These are phyloP conservation scores for Drosophila mayri DNA, from an alignment of 1,140 invertebrate genomes.

Conservation along the genomic window DNA sequence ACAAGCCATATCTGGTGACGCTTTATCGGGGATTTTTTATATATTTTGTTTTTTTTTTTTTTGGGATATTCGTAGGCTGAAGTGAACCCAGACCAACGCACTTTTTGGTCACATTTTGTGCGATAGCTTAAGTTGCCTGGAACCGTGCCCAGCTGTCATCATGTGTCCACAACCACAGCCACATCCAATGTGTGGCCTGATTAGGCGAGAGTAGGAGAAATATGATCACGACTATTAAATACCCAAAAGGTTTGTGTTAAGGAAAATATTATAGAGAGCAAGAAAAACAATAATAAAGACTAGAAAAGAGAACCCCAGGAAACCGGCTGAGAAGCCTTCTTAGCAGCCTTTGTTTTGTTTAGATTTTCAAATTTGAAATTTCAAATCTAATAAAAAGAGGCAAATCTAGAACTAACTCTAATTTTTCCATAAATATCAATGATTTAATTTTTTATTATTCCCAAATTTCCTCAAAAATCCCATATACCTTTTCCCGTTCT, in stretches of 20 bases:
- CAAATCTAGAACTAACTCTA: neutral
- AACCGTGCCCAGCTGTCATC: slow-evolving; percentile 72
- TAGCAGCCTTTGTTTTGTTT: too few relatives aligned
- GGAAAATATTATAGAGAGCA: neutral
- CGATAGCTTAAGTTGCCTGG: slow-evolving; percentile 72
- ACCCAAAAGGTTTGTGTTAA: neutral
- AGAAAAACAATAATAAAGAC: neutral
- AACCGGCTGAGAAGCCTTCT: too few relatives aligned
- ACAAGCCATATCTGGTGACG: slow-evolving; percentile 42
- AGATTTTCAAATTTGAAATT: too few relatives aligned
- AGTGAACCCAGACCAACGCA: slow-evolving; percentile 19
- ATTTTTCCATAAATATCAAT: neutral
- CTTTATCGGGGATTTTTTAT: slow-evolving; percentile 34
- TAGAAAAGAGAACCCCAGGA: too few relatives aligned
- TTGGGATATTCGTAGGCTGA: slow-evolving; percentile 10
- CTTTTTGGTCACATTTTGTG: slow-evolving; percentile 31
- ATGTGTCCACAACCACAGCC: slow-evolving; percentile 10
- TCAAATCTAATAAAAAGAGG: neutral
- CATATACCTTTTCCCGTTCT: neutral
- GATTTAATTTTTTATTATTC: neutral
- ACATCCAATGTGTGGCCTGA: slow-evolving; percentile 53
- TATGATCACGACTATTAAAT: neutral
- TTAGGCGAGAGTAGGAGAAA: slow-evolving; percentile 21
- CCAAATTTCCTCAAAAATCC: neutral
- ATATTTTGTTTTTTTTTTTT: neutral